Conservation (phyloP, 1,140 invertebrate genomes). For the Bombyx mori region DNA sequence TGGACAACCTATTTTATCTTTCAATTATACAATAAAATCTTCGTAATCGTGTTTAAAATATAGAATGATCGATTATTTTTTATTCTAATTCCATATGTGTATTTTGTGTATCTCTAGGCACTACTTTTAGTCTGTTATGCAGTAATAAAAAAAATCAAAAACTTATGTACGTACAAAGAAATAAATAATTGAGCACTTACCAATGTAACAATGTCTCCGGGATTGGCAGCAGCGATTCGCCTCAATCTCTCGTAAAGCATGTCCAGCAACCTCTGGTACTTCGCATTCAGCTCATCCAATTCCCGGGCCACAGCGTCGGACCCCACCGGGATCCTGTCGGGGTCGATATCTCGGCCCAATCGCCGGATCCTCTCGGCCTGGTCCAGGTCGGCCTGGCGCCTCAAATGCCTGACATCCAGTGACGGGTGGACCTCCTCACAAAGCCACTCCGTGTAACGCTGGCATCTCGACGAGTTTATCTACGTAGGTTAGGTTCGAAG, state of each 20-base stretch:
- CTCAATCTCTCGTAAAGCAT: constrained; percentile 77
- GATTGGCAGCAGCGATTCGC: constrained; percentile 73
- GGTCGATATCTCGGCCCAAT: constrained; percentile 26
- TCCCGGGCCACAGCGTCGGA: constrained; percentile 88
- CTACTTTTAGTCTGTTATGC: no score
- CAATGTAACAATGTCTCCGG: constrained; percentile 76
- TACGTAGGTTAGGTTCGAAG: constrained; percentile 65
- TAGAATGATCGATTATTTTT: no score
- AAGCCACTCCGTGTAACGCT: constrained; percentile 89
- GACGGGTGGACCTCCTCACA: constrained; percentile 90
- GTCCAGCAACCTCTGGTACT: constrained; percentile 83
- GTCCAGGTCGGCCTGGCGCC: constrained; percentile 53
- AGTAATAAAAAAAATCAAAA: no score
- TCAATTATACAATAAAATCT: no score
- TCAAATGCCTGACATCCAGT: constrained; percentile 75
- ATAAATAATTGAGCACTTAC: constrained; percentile 68
- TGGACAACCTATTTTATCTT: no score
- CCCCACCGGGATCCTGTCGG: constrained; percentile 58
- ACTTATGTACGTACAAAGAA: neutral
- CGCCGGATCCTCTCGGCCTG: constrained; percentile 35
- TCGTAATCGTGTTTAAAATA: no score
- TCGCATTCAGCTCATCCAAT: constrained; percentile 87
- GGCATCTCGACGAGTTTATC: constrained; percentile 91
- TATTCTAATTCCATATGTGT: no score
- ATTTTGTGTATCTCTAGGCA: no score